Conservation (phyloP, 1,140 invertebrate genomes). For the Tribolium madens region DNA sequence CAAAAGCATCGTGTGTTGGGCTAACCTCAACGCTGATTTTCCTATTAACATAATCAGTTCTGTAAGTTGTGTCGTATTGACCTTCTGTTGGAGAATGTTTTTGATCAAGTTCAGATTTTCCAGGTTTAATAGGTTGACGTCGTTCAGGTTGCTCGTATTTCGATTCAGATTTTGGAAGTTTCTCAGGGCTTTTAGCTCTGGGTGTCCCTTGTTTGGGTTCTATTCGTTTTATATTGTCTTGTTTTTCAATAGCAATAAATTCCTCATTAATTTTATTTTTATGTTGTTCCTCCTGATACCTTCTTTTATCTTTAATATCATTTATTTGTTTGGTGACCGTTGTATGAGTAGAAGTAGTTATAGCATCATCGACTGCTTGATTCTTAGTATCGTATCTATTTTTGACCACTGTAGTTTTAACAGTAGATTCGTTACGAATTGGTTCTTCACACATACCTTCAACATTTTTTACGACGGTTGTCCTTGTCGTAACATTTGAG, state of each 20-base stretch:
- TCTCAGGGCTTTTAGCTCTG: background rate
- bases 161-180: slow-evolving; percentile 66
- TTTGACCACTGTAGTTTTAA: background rate
- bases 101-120: slow-evolving; percentile 56
- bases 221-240: slow-evolving; percentile 12
- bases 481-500: background rate
- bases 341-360: background rate
- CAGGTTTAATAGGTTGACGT: slow-evolving; percentile 56
- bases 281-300: background rate
- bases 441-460: background rate
- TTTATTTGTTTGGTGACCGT: background rate
- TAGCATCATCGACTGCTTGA: background rate
- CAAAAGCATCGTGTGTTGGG: slow-evolving; percentile 79
- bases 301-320: background rate
- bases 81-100: slow-evolving; percentile 61
- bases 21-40: slow-evolving; percentile 74
- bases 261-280: slow-evolving; percentile 38
- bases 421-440: background rate
- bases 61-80: slow-evolving; percentile 73
- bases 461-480: background rate
- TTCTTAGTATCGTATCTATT: background rate
- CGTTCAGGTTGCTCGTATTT: slow-evolving; percentile 54
- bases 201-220: background rate
- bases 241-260: slow-evolving; percentile 51
- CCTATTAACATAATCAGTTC: slow-evolving; percentile 69